These are phyloP conservation scores for Tadarida brasiliensis DNA, from an alignment of 2,797 vertebrate genomes.

Conservation along the genomic window DNA sequence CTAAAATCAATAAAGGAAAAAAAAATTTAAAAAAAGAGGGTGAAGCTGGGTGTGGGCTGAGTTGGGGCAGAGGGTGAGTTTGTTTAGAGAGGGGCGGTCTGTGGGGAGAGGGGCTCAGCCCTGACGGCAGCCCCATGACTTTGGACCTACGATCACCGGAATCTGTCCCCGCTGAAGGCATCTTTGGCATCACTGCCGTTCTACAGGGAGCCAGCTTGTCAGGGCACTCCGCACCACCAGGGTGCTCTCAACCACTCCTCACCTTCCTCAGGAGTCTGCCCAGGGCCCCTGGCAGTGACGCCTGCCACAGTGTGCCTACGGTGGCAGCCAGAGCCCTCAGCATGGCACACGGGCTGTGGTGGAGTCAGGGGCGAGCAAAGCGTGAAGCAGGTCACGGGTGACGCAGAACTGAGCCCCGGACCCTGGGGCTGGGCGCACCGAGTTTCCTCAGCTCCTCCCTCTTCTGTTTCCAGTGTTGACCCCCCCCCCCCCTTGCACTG, in stretches of 20 bases:
- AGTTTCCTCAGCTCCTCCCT: background rate
- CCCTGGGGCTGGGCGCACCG: background rate
- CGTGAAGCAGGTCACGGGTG: background rate
- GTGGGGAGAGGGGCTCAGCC: background rate
- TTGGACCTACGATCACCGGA: background rate
- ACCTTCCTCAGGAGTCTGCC: background rate
- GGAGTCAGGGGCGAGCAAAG: background rate
- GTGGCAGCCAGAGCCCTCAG: background rate
- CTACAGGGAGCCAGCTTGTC: background rate
- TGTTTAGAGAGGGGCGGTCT: background rate
- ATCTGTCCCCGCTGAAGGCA: background rate
- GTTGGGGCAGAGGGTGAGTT: background rate
- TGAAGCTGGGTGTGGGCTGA: background rate
- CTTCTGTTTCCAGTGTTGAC: background rate
- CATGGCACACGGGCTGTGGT: background rate
- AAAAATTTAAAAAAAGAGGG: too few relatives aligned
- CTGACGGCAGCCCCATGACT: background rate
- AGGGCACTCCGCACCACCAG: background rate
- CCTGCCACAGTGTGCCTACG: too few relatives aligned
- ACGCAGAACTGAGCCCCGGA: background rate
- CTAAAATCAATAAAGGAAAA: too few relatives aligned
- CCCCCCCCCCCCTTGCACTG: background rate
- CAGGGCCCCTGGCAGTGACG: background rate
- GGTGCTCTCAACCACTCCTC: background rate
- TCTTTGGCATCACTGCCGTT: background rate